Evolutionary conservation across 2,888 invertebrate genomes (phyloP).

Genomic region (Homarus gammarus): DNA sequence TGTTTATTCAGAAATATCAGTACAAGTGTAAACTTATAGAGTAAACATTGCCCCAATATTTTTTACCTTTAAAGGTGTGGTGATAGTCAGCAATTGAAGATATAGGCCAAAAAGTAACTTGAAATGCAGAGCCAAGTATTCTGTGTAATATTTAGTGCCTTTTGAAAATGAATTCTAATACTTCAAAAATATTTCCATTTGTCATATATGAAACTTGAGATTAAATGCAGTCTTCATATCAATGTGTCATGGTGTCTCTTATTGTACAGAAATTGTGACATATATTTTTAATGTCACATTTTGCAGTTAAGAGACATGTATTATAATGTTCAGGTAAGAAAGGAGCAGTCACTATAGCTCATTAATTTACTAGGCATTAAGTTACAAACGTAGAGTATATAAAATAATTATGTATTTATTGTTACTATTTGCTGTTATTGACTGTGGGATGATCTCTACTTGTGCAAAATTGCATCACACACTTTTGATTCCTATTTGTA

Average conservation of each 20-base stretch:
- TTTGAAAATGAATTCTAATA: not conserved
- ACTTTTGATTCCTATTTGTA: no score
- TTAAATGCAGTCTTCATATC: not conserved
- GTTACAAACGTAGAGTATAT: conserved; percentile 29
- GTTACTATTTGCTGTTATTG: conserved; percentile 61
- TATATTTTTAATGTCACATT: not conserved
- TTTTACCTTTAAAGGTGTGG: no score
- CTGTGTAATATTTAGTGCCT: not conserved
- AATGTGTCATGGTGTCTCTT: not conserved
- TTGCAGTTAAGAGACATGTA: conserved; percentile 10
- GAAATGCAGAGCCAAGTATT: not conserved
- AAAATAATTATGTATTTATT: conserved; percentile 60
- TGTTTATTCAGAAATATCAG: no score
- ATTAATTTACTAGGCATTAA: conserved; percentile 33
- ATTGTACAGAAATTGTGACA: not conserved
- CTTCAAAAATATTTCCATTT: conserved; percentile 11
- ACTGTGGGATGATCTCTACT: conserved; percentile 33
- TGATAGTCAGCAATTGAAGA: no score
- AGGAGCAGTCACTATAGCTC: conserved; percentile 44
- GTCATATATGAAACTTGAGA: not conserved
- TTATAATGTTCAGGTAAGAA: conserved; percentile 26
- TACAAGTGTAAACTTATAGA: no score
- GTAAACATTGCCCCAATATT: no score
- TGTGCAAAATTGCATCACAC: conserved; percentile 9
- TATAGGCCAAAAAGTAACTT: no score